Percentiles rank a stretch among this genome's conserved stretches.
Conservation (phyloP, 2,113 vertebrate species). For the Coturnix japonica region DNA sequence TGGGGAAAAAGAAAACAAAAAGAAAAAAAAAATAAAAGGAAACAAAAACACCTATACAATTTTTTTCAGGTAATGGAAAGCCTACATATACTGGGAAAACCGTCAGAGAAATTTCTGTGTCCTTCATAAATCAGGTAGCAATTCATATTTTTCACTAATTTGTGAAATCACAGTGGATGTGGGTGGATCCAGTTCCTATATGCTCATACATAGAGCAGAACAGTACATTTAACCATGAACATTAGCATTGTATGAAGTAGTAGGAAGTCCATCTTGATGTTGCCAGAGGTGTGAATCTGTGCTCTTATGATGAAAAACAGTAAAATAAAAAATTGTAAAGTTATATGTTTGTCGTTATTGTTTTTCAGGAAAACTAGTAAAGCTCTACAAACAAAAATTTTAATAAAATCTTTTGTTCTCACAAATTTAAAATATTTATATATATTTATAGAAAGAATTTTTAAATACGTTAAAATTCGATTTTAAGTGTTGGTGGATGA, state of each 20-base stretch:
- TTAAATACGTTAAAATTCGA: neutral
- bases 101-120: neutral
- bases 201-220: neutral
- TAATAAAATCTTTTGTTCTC: neutral
- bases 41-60: neutral
- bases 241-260: neutral
- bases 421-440: neutral
- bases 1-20: neutral
- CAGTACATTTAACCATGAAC: neutral
- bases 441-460: neutral
- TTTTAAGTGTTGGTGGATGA: neutral
- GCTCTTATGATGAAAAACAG: neutral
- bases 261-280: rapidly evolving
- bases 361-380: neutral
- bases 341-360: neutral
- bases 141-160: neutral
- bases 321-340: neutral
- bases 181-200: rapidly evolving
- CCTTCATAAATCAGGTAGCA: neutral
- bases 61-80: neutral
- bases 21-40: neutral
- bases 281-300: neutral
- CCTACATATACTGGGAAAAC: neutral
- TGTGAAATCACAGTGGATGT: neutral
- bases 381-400: neutral